These are phyloP conservation scores for Silurus meridionalis DNA, from an alignment of 2,113 vertebrate species.

Conservation along the genomic window DNA sequence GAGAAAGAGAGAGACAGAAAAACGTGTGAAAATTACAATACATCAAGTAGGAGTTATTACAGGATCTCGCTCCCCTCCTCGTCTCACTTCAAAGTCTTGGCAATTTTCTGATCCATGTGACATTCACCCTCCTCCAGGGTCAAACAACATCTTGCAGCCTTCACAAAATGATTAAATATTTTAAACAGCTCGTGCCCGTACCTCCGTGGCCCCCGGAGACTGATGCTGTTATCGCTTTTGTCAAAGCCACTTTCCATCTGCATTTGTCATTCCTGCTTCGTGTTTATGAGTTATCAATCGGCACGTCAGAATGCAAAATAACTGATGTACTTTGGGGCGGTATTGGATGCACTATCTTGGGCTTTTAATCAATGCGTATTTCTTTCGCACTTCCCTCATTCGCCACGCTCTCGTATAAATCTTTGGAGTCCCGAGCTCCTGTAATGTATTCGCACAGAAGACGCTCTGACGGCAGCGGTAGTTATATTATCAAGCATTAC, in stretches of 20 bases:
- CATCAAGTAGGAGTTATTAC: conserved; percentile 85
- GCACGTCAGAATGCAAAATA: conserved; percentile 99
- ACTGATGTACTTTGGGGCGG: conserved; percentile 95
- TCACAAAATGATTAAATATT: conserved; percentile 99
- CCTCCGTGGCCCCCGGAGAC: conserved; percentile 86
- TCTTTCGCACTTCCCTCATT: conserved; percentile 81
- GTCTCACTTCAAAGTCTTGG: conserved; percentile 91
- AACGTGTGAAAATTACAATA: conserved; percentile 81
- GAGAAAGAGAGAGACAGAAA: conserved; percentile 60
- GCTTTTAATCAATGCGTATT: conserved; percentile 99
- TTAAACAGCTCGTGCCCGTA: conserved; percentile 98
- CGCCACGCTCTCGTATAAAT: conserved; percentile 96
- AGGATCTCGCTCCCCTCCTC: conserved; percentile 55
- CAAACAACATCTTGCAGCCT: conserved; percentile 98
- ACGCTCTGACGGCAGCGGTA: conserved; percentile 90
- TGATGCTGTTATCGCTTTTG: conserved; percentile 99
- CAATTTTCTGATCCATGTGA: conserved; percentile 95
- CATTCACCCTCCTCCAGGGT: conserved; percentile 99
- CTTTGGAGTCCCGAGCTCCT: conserved; percentile 87
- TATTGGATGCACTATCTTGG: conserved; percentile 98
- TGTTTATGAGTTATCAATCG: conserved; percentile 99
- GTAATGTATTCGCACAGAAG: conserved; percentile 91
- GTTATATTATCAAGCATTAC: conserved; percentile 99
- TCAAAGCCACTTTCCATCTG: conserved; percentile 98
- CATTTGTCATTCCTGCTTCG: conserved; percentile 96